Percentiles rank a stretch among this genome's conserved stretches.
phyloP scores from a whole-genome alignment of 2,888 invertebrate species.

The Cephalotes varians region DNA sequence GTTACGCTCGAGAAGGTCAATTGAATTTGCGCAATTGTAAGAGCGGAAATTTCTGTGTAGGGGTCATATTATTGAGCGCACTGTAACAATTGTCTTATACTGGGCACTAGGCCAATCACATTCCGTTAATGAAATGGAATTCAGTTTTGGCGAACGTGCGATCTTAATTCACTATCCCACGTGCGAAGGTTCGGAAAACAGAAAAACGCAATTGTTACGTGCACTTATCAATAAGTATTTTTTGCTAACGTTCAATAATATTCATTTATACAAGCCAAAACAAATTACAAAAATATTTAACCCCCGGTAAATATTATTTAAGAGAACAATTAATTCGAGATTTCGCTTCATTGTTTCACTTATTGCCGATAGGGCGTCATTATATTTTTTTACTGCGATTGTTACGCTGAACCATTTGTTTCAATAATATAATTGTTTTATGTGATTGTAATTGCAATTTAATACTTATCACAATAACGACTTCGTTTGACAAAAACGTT shows the following conservation, averaged over 20 bases:
- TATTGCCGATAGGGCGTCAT: background rate
- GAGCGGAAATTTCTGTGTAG: conserved; percentile 29
- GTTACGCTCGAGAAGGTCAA: conserved; percentile 37
- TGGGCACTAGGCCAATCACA: conserved; percentile 70
- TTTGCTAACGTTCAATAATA: background rate
- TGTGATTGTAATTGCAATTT: conserved; percentile 37
- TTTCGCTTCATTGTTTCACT: background rate
- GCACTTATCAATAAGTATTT: background rate
- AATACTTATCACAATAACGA: conserved; percentile 36
- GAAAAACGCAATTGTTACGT: conserved; percentile 44
- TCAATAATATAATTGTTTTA: conserved; percentile 22
- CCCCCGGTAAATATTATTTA: background rate
- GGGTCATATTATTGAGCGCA: conserved; percentile 21
- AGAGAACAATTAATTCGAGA: conserved; percentile 19
- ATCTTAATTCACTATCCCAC: conserved; percentile 51
- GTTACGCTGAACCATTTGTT: background rate
- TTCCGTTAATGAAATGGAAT: conserved; percentile 62
- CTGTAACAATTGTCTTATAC: conserved; percentile 62
- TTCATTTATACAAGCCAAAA: background rate
- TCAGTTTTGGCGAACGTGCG: conserved; percentile 63
- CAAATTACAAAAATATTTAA: background rate
- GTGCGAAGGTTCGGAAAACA: conserved; percentile 55
- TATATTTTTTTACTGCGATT: background rate
- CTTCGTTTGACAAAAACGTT: conserved; percentile 35
- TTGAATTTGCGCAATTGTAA: conserved; percentile 52